Conservation (phyloP, 2,888 invertebrate genomes). For the Mythimna ferrago region DNA sequence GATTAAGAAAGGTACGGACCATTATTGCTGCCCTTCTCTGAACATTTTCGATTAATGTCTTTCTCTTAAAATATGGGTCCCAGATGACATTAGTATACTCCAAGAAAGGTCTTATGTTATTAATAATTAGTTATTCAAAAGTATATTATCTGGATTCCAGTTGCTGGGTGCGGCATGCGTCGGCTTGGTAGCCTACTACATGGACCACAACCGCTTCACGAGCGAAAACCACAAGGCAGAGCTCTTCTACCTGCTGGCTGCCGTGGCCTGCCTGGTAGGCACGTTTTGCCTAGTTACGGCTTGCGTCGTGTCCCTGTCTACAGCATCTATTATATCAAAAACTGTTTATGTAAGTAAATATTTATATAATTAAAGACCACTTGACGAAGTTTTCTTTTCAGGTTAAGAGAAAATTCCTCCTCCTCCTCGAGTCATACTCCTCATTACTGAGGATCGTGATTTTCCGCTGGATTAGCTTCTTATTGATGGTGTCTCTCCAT, state of each 20-base stretch:
- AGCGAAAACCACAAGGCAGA: conserved; percentile 86
- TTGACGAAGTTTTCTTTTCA: no score
- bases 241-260: conserved; percentile 94
- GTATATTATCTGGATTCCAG: conserved; percentile 87
- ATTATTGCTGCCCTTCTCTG: no score
- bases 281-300: conserved; percentile 94
- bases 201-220: conserved; percentile 71
- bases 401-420: no score
- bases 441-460: no score
- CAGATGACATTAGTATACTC: no score
- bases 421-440: no score
- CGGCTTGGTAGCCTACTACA: conserved; percentile 92
- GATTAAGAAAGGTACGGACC: no score
- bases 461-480: no score
- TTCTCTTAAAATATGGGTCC: no score
- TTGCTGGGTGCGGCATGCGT: conserved; percentile 94
- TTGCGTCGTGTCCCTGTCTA: conserved; percentile 94
- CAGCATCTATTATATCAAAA: conserved; percentile 96
- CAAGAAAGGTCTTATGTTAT: no score
- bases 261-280: conserved; percentile 94
- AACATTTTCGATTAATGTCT: no score
- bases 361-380: not conserved
- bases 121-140: not conserved
- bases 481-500: no score
- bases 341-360: conserved; percentile 93